Conservation (phyloP, 2,113 vertebrate species). For the Puffinus mauretanicus region DNA sequence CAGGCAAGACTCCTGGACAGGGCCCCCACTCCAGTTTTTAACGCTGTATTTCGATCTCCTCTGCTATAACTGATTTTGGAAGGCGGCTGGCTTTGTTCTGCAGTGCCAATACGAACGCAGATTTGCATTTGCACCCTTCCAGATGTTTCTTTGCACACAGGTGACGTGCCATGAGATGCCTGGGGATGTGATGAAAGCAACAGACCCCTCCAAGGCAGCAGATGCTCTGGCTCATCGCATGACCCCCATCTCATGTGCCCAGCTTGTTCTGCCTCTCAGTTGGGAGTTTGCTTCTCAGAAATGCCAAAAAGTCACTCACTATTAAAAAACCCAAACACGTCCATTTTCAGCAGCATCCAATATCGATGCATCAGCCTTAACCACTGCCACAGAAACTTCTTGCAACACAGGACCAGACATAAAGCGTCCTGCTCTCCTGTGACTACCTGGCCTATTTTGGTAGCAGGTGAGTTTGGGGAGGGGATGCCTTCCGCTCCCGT, state of each 20-base stretch:
- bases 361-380: background rate
- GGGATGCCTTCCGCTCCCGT: background rate
- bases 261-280: background rate
- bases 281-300: background rate
- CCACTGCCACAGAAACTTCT: background rate
- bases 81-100: background rate
- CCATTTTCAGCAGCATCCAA: background rate
- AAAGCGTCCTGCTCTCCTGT: background rate
- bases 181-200: background rate
- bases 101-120: background rate
- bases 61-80: background rate
- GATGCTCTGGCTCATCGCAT: background rate
- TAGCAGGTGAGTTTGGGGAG: background rate
- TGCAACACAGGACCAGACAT: background rate
- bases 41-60: background rate
- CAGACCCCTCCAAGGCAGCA: background rate
- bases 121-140: background rate
- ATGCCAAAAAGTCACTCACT: background rate
- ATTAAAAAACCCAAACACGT: background rate
- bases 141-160: background rate
- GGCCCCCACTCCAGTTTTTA: background rate
- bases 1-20: background rate
- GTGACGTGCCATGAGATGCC: background rate
- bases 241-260: background rate
- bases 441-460: background rate